Conservation (phyloP, 2,113 vertebrate genomes). For the Aepyceros melampus region DNA sequence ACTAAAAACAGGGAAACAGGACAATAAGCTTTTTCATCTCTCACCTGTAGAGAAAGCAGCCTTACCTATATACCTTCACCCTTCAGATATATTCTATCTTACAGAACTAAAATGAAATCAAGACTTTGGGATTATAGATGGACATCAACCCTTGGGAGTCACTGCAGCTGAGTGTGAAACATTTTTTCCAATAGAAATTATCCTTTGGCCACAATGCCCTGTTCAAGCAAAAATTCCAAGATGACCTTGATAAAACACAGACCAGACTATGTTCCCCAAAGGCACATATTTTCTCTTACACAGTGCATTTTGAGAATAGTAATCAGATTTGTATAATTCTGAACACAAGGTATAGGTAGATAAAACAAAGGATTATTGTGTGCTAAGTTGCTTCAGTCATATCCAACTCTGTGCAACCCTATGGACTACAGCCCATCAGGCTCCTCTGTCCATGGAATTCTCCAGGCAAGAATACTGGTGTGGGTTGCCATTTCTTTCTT, state of each 20-base stretch:
- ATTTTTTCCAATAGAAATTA: slow-evolving; percentile 37
- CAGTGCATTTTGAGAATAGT: background rate
- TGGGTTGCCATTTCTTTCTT: background rate
- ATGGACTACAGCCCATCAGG: background rate
- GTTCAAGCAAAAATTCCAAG: slow-evolving; percentile 18
- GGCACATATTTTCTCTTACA: background rate
- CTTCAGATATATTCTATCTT: too few species aligned
- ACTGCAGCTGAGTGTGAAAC: background rate
- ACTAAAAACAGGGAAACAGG: slow-evolving; percentile 1
- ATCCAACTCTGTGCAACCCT: background rate
- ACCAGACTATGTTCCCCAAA: background rate
- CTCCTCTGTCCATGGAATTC: background rate
- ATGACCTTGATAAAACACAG: slow-evolving; percentile 1
- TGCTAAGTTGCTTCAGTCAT: background rate
- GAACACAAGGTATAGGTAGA: slow-evolving; percentile 24
- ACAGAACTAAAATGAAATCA: background rate
- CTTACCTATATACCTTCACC: background rate
- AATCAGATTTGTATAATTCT: slow-evolving; percentile 11
- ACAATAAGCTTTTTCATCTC: background rate
- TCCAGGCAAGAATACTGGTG: background rate
- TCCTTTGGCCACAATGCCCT: background rate
- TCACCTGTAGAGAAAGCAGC: background rate
- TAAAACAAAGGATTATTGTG: background rate
- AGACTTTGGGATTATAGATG: background rate
- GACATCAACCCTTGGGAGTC: background rate